Conservation (phyloP, 2,113 vertebrate species). For the Antennarius striatus region DNA sequence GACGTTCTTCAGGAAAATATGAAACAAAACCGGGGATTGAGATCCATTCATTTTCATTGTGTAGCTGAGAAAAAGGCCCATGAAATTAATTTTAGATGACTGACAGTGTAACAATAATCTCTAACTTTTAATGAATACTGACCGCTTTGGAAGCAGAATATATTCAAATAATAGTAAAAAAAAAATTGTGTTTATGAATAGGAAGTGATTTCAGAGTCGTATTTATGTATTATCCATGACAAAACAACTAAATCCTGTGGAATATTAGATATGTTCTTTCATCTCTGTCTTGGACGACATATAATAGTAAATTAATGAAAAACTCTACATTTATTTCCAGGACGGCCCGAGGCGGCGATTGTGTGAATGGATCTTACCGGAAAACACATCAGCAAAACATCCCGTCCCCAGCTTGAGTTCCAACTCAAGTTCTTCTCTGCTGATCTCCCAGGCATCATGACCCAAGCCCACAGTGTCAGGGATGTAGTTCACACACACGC, state of each 20-base stretch:
- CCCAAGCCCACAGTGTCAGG: slow-evolving; percentile 97
- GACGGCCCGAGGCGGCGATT: background rate
- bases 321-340: background rate
- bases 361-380: slow-evolving; percentile 87
- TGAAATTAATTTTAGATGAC: too few relatives aligned
- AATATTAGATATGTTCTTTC: background rate
- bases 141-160: slow-evolving; percentile 1
- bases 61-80: too few relatives aligned
- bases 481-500: slow-evolving; percentile 90
- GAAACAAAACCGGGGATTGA: too few relatives aligned
- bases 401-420: slow-evolving; percentile 96
- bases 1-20: too few relatives aligned
- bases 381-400: slow-evolving; percentile 99
- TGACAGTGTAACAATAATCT: too few relatives aligned
- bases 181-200: background rate
- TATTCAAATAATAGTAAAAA: background rate
- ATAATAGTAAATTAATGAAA: background rate
- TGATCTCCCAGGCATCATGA: slow-evolving; percentile 98
- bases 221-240: too few relatives aligned
- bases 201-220: background rate
- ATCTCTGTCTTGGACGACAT: too few relatives aligned
- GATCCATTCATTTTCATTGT: too few relatives aligned
- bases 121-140: background rate
- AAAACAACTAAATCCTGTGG: too few relatives aligned
- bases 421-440: slow-evolving; percentile 87